Conservation (phyloP, 1,140 invertebrate genomes). For the Acyrthosiphon pisum region DNA sequence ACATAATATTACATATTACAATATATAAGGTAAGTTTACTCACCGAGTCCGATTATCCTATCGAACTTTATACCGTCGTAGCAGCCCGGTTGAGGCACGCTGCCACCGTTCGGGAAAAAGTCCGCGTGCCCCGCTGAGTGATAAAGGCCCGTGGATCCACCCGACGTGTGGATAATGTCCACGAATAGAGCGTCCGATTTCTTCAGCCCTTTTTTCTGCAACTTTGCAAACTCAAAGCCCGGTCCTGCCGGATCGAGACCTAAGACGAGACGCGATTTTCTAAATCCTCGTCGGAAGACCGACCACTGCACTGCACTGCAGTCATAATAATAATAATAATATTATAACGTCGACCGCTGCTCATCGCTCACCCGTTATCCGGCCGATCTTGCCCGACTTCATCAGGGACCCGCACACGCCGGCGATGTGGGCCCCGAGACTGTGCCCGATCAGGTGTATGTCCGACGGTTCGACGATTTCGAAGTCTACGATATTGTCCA, state of each 20-base stretch:
- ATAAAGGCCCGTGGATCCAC: not conserved
- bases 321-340: no score
- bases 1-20: no score
- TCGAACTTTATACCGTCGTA: not conserved
- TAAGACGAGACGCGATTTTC: not conserved
- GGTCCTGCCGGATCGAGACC: conserved; percentile 29
- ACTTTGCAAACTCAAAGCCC: conserved; percentile 32
- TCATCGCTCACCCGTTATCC: conserved; percentile 69
- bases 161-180: conserved; percentile 62
- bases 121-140: conserved; percentile 60
- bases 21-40: no score
- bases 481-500: conserved; percentile 57
- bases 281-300: not conserved
- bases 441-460: conserved; percentile 70
- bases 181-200: conserved; percentile 67
- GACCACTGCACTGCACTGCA: not conserved
- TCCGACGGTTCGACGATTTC: not conserved
- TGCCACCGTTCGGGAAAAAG: conserved; percentile 71
- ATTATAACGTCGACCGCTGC: no score
- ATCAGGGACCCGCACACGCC: conserved; percentile 74
- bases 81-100: conserved; percentile 72
- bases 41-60: not conserved
- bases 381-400: conserved; percentile 66
- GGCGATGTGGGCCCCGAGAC: conserved; percentile 83
- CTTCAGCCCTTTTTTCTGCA: conserved; percentile 60